Percentiles rank a stretch among this genome's conserved stretches.
These are phyloP conservation scores for Xenopus petersii DNA, from an alignment of 2,797 vertebrate genomes.

Conservation along the genomic window DNA sequence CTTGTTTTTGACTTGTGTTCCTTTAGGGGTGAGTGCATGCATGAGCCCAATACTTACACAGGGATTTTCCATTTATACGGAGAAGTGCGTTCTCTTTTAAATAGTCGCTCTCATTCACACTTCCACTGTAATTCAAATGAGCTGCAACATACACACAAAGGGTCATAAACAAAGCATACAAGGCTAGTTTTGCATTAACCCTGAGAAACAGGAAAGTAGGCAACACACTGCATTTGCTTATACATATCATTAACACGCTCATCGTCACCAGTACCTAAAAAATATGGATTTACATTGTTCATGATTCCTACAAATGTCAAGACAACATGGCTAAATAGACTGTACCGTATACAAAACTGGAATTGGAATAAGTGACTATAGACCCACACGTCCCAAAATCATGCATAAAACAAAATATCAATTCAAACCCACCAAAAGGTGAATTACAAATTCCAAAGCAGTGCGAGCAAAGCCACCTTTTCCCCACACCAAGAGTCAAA, in stretches of 20 bases:
- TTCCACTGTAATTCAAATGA: conserved; percentile 65
- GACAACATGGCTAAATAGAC: too few relatives aligned
- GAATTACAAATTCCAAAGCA: not conserved
- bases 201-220: conserved; percentile 53
- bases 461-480: not conserved
- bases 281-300: not conserved
- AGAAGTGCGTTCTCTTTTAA: conserved; percentile 64
- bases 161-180: conserved; percentile 12
- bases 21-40: conserved; percentile 6
- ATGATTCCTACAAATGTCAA: too few relatives aligned
- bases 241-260: not conserved
- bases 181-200: conserved; percentile 63
- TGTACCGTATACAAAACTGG: too few relatives aligned
- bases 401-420: too few relatives aligned
- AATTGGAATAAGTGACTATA: too few relatives aligned
- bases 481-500: too few relatives aligned
- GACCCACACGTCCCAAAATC: too few relatives aligned
- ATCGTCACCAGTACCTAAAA: not conserved
- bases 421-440: too few relatives aligned
- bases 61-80: conserved; percentile 61
- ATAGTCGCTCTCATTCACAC: conserved; percentile 68
- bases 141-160: conserved; percentile 67
- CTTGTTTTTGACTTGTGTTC: not conserved
- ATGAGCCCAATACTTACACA: conserved; percentile 75
- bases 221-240: conserved; percentile 6